Percentiles rank a stretch among this genome's conserved stretches.
Evolutionary conservation across 64 coral and sea anemone species (phyloP).

Genomic region (Dendrophyllia cribrosa): DNA sequence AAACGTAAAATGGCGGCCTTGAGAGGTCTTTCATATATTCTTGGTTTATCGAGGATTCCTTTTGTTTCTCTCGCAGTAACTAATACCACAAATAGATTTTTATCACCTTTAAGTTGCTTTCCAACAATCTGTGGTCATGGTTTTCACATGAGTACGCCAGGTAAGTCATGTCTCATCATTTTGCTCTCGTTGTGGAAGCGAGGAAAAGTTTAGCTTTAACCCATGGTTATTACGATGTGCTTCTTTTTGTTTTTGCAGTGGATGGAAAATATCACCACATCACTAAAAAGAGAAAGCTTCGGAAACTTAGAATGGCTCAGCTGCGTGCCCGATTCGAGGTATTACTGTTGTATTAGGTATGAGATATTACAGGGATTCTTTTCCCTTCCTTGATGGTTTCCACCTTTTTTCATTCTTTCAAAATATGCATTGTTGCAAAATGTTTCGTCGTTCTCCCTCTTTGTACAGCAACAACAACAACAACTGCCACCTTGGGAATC

Average conservation of each 20-base stretch:
- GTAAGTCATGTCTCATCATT: neutral
- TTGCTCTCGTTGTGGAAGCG: neutral
- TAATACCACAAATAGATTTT: constrained; percentile 13
- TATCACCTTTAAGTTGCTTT: neutral
- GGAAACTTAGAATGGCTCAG: constrained; percentile 66
- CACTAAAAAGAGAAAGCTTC: constrained; percentile 77
- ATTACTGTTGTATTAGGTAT: neutral
- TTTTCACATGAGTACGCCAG: constrained; percentile 40
- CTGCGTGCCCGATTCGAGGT: constrained; percentile 79
- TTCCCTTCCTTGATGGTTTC: too few relatives aligned
- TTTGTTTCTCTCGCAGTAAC: neutral
- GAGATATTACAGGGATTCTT: too few relatives aligned
- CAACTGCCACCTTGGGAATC: too few relatives aligned
- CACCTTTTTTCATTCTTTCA: too few relatives aligned
- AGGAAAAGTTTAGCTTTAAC: neutral
- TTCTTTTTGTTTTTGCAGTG: constrained; percentile 27
- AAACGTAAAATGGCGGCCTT: constrained; percentile 52
- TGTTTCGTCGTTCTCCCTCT: too few relatives aligned
- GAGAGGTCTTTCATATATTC: neutral
- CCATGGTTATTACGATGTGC: neutral
- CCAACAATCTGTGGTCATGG: neutral
- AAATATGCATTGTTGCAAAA: too few relatives aligned
- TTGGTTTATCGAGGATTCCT: neutral
- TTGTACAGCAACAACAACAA: too few relatives aligned
- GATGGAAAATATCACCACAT: constrained; percentile 91